phyloP scores from a whole-genome alignment of 2,113 vertebrate species.

The Myotis yumanensis region DNA sequence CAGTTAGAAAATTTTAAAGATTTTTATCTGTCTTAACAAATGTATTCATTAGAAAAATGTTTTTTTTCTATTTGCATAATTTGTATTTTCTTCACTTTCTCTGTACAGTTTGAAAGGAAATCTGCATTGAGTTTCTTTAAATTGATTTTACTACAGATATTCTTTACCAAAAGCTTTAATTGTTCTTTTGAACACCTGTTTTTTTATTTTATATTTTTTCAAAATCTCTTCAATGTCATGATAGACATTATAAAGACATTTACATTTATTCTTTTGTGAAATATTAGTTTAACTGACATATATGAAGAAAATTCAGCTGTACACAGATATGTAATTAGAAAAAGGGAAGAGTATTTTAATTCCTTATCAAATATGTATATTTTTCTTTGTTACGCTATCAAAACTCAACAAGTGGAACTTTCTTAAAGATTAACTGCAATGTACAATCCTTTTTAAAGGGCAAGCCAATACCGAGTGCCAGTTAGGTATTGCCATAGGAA shows the following conservation, averaged over 20 bases:
- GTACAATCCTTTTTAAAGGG: neutral
- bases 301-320: constrained; percentile 10
- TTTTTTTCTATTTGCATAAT: constrained; percentile 19
- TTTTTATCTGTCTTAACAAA: constrained; percentile 20
- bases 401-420: constrained; percentile 10
- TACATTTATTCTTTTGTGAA: neutral
- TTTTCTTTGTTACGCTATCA: neutral
- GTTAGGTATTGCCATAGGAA: neutral
- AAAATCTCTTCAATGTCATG: neutral
- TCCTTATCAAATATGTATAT: neutral
- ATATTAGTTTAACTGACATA: neutral
- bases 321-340: neutral
- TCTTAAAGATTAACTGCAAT: neutral
- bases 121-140: constrained; percentile 29
- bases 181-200: constrained; percentile 23
- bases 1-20: constrained; percentile 53
- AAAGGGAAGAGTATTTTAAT: constrained; percentile 7
- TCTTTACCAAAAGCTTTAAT: neutral
- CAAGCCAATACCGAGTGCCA: no score
- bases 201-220: neutral
- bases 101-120: neutral
- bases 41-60: constrained; percentile 7
- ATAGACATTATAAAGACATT: neutral
- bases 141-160: constrained; percentile 55
- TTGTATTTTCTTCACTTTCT: constrained; percentile 6